Evolutionary conservation across 1,140 invertebrate species (phyloP).

Genomic region (Ceratosolen solmsi): DNA sequence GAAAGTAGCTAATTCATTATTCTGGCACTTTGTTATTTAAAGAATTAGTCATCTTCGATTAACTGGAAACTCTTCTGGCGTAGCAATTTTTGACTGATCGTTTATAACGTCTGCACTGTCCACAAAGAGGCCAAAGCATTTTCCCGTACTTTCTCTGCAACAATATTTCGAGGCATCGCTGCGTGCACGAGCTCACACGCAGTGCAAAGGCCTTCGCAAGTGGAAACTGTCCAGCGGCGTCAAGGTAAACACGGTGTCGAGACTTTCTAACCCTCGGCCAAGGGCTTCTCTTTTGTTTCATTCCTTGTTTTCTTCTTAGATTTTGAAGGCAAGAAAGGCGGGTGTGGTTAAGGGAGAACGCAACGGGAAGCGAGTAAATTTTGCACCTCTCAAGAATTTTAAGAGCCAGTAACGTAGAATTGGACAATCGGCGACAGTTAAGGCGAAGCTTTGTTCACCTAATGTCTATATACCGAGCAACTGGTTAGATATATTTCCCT

Average conservation of each 20-base stretch:
- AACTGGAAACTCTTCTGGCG: too few relatives aligned
- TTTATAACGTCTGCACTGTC: too few relatives aligned
- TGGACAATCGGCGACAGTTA: neutral
- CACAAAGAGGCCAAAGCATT: neutral
- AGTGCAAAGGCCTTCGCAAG: too few relatives aligned
- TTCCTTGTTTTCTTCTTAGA: neutral
- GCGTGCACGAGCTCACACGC: neutral
- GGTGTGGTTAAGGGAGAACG: neutral
- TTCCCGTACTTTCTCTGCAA: neutral
- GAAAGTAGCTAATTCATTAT: too few relatives aligned
- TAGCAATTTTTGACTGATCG: too few relatives aligned
- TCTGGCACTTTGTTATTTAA: too few relatives aligned
- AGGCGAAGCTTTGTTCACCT: neutral
- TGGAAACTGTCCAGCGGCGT: too few relatives aligned
- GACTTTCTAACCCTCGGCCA: neutral
- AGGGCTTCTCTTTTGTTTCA: neutral
- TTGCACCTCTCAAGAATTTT: conserved; percentile 23
- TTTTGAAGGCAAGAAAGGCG: neutral
- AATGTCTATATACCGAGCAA: neutral
- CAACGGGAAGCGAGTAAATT: conserved; percentile 5
- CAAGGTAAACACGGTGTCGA: too few relatives aligned
- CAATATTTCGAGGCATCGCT: neutral
- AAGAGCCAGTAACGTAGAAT: neutral
- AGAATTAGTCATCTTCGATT: too few relatives aligned
- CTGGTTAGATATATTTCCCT: neutral